Evolutionary conservation across 2,888 invertebrate genomes (phyloP).

Genomic region (Malacosoma neustria): DNA sequence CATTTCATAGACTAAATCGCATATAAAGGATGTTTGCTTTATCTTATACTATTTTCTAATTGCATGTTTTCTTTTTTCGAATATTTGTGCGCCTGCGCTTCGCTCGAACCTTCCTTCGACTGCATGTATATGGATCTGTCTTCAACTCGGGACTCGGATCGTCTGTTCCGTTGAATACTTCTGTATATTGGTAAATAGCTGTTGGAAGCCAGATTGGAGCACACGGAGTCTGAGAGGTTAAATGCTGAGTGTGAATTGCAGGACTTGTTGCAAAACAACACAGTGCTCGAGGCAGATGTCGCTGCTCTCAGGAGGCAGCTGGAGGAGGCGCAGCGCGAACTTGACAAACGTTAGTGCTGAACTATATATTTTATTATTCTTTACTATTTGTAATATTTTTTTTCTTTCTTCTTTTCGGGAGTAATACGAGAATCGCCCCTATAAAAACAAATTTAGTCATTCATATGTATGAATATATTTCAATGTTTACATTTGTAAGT

Average conservation of each 20-base stretch:
- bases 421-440: too few relatives aligned
- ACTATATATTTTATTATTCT: too few relatives aligned
- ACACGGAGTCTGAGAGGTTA: conserved; percentile 77
- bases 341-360: conserved; percentile 60
- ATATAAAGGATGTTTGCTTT: too few relatives aligned
- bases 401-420: too few relatives aligned
- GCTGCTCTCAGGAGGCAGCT: conserved; percentile 64
- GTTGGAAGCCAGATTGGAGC: conserved; percentile 77
- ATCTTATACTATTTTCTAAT: conserved; percentile 32
- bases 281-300: conserved; percentile 76
- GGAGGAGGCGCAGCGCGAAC: conserved; percentile 41
- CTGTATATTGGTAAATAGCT: conserved; percentile 55
- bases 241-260: conserved; percentile 75
- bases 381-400: too few relatives aligned
- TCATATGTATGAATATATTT: too few relatives aligned
- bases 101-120: conserved; percentile 27
- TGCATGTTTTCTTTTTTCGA: conserved; percentile 57
- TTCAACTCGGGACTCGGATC: conserved; percentile 4
- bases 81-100: conserved; percentile 30
- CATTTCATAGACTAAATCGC: too few relatives aligned
- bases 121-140: conserved; percentile 17
- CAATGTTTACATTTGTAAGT: too few relatives aligned
- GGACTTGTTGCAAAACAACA: conserved; percentile 80
- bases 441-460: too few relatives aligned
- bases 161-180: conserved; percentile 35